These are phyloP conservation scores for Bujurquina vittata DNA, from an alignment of 2,113 vertebrate genomes.

Conservation along the genomic window DNA sequence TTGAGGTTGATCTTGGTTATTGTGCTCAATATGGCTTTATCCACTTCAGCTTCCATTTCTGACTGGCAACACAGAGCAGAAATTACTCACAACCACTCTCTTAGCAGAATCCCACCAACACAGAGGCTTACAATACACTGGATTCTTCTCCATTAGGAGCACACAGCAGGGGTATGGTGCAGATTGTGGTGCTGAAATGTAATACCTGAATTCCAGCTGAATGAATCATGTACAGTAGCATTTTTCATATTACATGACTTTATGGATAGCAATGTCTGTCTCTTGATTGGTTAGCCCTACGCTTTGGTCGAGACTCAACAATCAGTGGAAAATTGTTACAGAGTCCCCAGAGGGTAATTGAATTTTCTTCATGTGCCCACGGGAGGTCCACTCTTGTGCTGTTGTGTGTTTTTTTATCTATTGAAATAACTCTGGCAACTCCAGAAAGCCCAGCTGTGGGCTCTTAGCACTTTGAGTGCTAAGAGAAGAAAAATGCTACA, in stretches of 20 bases:
- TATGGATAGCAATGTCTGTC: not conserved
- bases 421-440: not conserved
- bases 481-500: too few relatives aligned
- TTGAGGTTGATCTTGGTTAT: not conserved
- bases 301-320: not conserved
- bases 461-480: too few relatives aligned
- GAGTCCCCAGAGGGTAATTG: not conserved
- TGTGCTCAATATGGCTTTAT: slow-evolving; percentile 13
- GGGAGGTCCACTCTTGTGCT: not conserved
- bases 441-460: not conserved
- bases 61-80: slow-evolving; percentile 11
- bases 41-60: slow-evolving; percentile 35
- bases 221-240: not conserved
- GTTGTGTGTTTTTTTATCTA: too few relatives aligned
- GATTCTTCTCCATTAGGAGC: not conserved
- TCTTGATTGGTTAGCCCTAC: not conserved
- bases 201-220: slow-evolving; percentile 16
- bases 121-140: not conserved
- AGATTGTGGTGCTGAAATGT: slow-evolving; percentile 45
- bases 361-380: not conserved
- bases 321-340: not conserved
- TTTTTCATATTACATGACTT: not conserved
- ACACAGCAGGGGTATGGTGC: not conserved
- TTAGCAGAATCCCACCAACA: slow-evolving; percentile 12
- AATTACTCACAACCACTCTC: slow-evolving; percentile 7